These are phyloP conservation scores for Natator depressus DNA, from an alignment of 2,113 vertebrate genomes.

Conservation along the genomic window DNA sequence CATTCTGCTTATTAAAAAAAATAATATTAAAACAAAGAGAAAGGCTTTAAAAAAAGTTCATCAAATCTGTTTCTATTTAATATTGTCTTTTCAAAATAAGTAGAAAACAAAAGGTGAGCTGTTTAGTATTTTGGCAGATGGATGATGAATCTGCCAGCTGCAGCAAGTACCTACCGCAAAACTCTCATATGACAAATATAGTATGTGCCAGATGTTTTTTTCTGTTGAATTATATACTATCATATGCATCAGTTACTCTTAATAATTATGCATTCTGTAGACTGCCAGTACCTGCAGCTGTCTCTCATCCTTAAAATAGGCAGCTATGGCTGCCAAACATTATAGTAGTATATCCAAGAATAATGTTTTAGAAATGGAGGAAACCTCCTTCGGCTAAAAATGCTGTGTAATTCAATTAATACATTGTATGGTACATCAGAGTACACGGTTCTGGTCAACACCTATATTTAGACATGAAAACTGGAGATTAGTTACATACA, in stretches of 20 bases:
- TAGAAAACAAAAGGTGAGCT: conserved; percentile 75
- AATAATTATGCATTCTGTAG: conserved; percentile 80
- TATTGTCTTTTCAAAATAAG: conserved; percentile 43
- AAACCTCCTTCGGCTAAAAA: conserved; percentile 46
- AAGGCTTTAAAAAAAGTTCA: not conserved
- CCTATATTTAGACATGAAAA: not conserved
- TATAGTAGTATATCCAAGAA: conserved; percentile 72
- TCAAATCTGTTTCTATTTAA: conserved; percentile 6
- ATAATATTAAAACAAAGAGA: not conserved
- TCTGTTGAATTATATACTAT: conserved; percentile 75
- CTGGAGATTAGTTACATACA: not conserved
- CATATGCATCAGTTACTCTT: conserved; percentile 82
- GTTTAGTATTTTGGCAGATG: conserved; percentile 48
- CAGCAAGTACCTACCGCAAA: conserved; percentile 61
- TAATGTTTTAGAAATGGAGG: conserved; percentile 54
- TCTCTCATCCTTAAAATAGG: conserved; percentile 77
- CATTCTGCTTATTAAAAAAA: not conserved
- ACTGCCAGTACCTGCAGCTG: conserved; percentile 83
- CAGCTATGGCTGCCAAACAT: conserved; percentile 71
- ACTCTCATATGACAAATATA: conserved; percentile 74
- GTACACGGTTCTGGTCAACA: not conserved
- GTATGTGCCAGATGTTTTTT: conserved; percentile 79
- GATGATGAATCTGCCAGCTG: conserved; percentile 74
- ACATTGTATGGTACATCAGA: not conserved
- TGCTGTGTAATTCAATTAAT: conserved; percentile 8